These are phyloP conservation scores for Spodoptera littoralis DNA, from an alignment of 2,888 invertebrate species.

Conservation along the genomic window DNA sequence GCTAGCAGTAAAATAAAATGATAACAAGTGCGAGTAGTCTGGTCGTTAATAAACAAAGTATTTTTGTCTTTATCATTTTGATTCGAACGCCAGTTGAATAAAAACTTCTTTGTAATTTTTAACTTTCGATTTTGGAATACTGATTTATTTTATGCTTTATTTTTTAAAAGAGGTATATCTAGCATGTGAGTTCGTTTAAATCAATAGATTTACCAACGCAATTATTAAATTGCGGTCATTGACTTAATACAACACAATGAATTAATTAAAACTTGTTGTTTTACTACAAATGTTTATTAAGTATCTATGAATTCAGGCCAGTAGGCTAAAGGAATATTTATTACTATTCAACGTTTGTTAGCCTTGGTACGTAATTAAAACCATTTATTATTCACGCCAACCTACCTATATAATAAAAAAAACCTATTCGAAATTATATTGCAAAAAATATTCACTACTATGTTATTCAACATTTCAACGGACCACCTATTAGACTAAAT, in stretches of 20 bases:
- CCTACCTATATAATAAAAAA: constrained; percentile 40
- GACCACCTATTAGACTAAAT: constrained; percentile 1
- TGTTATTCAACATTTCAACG: constrained; percentile 13
- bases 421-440: constrained; percentile 18
- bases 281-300: not conserved
- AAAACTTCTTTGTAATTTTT: too few species aligned
- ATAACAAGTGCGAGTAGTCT: too few species aligned
- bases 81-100: too few species aligned
- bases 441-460: constrained; percentile 12
- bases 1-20: too few species aligned
- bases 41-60: too few species aligned
- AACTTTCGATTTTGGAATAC: too few species aligned
- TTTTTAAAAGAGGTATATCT: too few species aligned
- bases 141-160: too few species aligned
- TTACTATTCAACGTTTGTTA: constrained; percentile 31
- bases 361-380: constrained; percentile 34
- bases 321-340: constrained; percentile 13
- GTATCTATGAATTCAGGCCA: constrained; percentile 20
- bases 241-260: constrained; percentile 1
- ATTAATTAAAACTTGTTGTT: not conserved
- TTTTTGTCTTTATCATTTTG: too few species aligned
- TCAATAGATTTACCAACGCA: too few species aligned
- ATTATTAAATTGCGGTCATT: not conserved
- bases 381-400: constrained; percentile 42
- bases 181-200: too few species aligned